phyloP scores from a whole-genome alignment of 2,888 invertebrate species.

The Apamea epomidion region DNA sequence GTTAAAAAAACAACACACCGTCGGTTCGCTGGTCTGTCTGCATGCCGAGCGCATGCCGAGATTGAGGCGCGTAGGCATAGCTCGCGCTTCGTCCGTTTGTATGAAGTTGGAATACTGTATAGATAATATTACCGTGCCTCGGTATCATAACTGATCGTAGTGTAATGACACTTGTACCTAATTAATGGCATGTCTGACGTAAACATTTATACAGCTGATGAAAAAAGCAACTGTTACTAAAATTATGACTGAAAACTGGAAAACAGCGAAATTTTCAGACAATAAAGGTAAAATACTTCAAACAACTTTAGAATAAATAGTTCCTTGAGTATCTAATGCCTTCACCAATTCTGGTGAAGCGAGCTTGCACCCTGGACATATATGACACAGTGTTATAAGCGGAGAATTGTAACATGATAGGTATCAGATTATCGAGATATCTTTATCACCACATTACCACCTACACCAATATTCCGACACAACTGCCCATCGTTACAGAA shows the following conservation, averaged over 20 bases:
- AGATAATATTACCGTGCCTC: too few species aligned
- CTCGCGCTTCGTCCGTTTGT: too few species aligned
- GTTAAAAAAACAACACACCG: too few species aligned
- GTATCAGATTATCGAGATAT: not conserved
- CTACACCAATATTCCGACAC: constrained; percentile 6
- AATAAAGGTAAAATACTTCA: too few species aligned
- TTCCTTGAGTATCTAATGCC: not conserved
- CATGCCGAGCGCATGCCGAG: too few species aligned
- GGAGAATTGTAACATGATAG: not conserved
- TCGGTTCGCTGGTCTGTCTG: too few species aligned
- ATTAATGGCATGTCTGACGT: not conserved
- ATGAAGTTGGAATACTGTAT: too few species aligned
- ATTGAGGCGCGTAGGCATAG: too few species aligned
- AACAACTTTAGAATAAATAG: not conserved
- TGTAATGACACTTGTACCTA: not conserved
- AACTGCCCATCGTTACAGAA: constrained; percentile 19
- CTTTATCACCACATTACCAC: not conserved
- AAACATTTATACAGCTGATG: not conserved
- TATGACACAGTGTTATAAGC: not conserved
- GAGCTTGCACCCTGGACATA: not conserved
- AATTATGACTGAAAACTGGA: not conserved
- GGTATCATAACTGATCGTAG: not conserved
- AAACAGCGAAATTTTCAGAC: not conserved
- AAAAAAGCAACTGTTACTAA: not conserved
- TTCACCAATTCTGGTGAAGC: not conserved